A percentile compares a stretch with the other conserved stretches of the same genome.
Conservation (phyloP, 2,888 invertebrate species). For the Sipunculus nudus region DNA sequence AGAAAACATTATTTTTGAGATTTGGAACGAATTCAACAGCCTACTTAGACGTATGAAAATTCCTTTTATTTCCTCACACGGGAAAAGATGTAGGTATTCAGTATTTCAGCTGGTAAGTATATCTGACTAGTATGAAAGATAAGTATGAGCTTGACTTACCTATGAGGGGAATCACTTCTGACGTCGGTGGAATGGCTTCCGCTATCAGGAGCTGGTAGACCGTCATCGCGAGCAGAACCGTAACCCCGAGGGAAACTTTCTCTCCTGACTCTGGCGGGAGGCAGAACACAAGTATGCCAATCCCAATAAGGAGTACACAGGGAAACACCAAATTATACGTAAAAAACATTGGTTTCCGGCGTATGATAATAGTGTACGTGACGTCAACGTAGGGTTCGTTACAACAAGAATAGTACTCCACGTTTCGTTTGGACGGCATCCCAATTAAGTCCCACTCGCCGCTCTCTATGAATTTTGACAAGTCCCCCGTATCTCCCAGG, state of each 20-base stretch:
- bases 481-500: conserved; percentile 29
- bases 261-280: conserved; percentile 56
- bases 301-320: conserved; percentile 49
- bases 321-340: conserved; percentile 53
- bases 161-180: conserved; percentile 57
- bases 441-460: conserved; percentile 40
- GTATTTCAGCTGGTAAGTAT: too few relatives aligned
- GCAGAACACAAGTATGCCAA: conserved; percentile 45
- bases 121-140: too few relatives aligned
- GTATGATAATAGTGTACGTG: conserved; percentile 35
- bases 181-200: conserved; percentile 58
- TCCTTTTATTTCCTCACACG: too few relatives aligned
- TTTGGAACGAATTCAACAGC: too few relatives aligned
- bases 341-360: conserved; percentile 49
- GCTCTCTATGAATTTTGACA: conserved; percentile 28
- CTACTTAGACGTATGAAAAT: too few relatives aligned
- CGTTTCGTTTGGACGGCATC: conserved; percentile 36
- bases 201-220: conserved; percentile 59
- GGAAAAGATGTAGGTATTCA: too few relatives aligned
- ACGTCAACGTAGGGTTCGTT: conserved; percentile 41
- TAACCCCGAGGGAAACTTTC: conserved; percentile 55
- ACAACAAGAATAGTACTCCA: conserved; percentile 38
- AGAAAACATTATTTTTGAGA: too few relatives aligned
- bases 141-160: conserved; percentile 46
- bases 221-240: conserved; percentile 58